These are phyloP conservation scores for Drosophila atroscutellata DNA, from an alignment of 2,888 invertebrate species.

Conservation along the genomic window DNA sequence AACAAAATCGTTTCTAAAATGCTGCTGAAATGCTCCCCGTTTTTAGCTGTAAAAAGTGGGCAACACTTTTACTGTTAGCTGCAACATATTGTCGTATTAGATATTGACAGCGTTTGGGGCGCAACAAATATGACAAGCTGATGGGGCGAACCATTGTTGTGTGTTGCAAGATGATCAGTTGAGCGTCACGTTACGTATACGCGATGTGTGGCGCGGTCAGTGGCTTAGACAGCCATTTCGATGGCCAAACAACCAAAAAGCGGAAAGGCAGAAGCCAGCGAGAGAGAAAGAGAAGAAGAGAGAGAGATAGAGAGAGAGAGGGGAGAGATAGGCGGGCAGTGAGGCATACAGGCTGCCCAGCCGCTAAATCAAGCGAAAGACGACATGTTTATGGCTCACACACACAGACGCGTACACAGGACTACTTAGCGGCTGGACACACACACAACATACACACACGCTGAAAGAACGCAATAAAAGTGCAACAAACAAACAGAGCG, in stretches of 20 bases:
- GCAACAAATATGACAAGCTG: conserved; percentile 50
- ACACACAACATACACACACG: conserved; percentile 48
- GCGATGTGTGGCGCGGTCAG: conserved; percentile 65
- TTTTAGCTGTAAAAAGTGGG: neutral
- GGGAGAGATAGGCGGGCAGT: neutral
- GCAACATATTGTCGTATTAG: conserved; percentile 46
- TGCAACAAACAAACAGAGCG: conserved; percentile 77
- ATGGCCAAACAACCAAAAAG: conserved; percentile 35
- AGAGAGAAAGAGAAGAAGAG: neutral
- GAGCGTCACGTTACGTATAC: conserved; percentile 69
- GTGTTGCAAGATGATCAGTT: conserved; percentile 33
- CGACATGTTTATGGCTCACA: conserved; percentile 85
- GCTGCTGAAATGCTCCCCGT: neutral
- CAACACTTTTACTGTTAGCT: conserved; percentile 3
- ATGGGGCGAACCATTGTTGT: conserved; percentile 39
- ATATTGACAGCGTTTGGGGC: conserved; percentile 45
- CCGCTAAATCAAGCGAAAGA: conserved; percentile 84
- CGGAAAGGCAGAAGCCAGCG: conserved; percentile 11
- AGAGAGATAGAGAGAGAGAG: neutral
- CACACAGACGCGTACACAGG: conserved; percentile 43
- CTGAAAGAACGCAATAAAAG: conserved; percentile 81
- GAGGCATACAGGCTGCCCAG: conserved; percentile 17
- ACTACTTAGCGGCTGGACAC: conserved; percentile 68
- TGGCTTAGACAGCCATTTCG: conserved; percentile 69
- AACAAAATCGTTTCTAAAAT: neutral